A percentile compares a stretch with the other conserved stretches of the same genome.
Evolutionary conservation across 2,888 invertebrate species (phyloP).

Genomic region (Carterocephalus palaemon): DNA sequence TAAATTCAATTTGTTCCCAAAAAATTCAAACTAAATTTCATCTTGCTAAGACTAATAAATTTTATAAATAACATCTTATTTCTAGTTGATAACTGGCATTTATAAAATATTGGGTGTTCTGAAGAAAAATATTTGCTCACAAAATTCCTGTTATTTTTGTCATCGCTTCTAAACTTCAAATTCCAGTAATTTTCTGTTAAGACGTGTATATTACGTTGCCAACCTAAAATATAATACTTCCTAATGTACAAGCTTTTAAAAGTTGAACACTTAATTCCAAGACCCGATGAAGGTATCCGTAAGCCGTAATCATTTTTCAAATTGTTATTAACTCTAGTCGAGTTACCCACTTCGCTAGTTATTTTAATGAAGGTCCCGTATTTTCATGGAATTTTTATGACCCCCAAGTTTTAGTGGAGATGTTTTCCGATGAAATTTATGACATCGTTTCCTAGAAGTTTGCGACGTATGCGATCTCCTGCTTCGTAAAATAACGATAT

Average conservation of each 20-base stretch:
- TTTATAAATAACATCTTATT: too few species aligned
- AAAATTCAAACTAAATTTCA: too few species aligned
- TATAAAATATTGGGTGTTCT: too few species aligned
- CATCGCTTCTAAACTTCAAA: too few species aligned
- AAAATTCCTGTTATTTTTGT: too few species aligned
- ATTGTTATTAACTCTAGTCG: slow-evolving; percentile 48
- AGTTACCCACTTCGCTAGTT: slow-evolving; percentile 39
- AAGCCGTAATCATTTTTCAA: slow-evolving; percentile 47
- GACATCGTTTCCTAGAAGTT: slow-evolving; percentile 17
- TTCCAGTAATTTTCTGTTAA: too few species aligned
- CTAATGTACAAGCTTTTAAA: slow-evolving; percentile 4
- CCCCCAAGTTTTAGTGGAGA: slow-evolving; percentile 17
- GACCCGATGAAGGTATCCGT: slow-evolving; percentile 1
- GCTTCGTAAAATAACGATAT: slow-evolving; percentile 14
- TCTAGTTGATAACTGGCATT: too few species aligned
- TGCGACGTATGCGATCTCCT: slow-evolving; percentile 20
- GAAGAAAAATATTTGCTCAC: too few species aligned
- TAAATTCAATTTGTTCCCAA: too few species aligned
- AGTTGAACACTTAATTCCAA: slow-evolving; percentile 7
- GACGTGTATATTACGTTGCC: too few species aligned
- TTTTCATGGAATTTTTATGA: slow-evolving; percentile 37
- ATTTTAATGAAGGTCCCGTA: slow-evolving; percentile 47
- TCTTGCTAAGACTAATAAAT: too few species aligned
- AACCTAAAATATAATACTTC: too few species aligned
- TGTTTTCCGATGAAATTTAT: slow-evolving; percentile 23